These are phyloP conservation scores for Yponomeuta sedellus DNA, from an alignment of 2,888 invertebrate genomes.

Conservation along the genomic window DNA sequence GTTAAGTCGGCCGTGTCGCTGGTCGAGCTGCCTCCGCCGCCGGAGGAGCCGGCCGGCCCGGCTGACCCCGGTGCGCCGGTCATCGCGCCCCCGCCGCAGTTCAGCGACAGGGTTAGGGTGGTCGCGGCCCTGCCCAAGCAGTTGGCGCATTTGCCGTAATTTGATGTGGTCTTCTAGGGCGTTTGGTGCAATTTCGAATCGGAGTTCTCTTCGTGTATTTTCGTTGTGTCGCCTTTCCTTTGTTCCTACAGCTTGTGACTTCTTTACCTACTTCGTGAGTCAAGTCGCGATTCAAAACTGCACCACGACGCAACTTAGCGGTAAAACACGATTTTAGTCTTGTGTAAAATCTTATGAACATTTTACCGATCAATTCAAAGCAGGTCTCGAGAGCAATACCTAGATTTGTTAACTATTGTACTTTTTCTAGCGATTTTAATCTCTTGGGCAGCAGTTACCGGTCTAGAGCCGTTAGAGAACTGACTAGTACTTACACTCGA, in stretches of 20 bases:
- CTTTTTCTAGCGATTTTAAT: slow-evolving; percentile 22
- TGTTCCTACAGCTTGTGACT: not conserved
- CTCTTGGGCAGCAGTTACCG: slow-evolving; percentile 31
- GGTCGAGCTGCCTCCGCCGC: slow-evolving; percentile 88
- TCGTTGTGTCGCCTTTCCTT: not conserved
- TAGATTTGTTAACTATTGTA: slow-evolving; percentile 22
- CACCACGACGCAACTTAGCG: not conserved
- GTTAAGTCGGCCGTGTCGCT: slow-evolving; percentile 84
- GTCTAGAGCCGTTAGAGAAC: slow-evolving; percentile 30
- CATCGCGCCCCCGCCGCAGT: slow-evolving; percentile 92
- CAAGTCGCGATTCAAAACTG: not conserved
- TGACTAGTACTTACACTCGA: slow-evolving; percentile 28
- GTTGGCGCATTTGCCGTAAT: slow-evolving; percentile 63
- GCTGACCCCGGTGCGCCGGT: slow-evolving; percentile 62
- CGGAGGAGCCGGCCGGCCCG: slow-evolving; percentile 77
- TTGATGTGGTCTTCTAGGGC: not conserved
- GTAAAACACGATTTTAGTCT: slow-evolving; percentile 10
- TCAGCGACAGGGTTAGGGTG: slow-evolving; percentile 90
- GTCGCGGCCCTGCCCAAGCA: slow-evolving; percentile 90
- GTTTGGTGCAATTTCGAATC: not conserved
- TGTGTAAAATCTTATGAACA: slow-evolving; percentile 20
- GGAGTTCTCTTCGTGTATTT: not conserved
- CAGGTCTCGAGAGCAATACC: slow-evolving; percentile 19
- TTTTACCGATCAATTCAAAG: slow-evolving; percentile 5
- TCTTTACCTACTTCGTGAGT: not conserved